phyloP scores from a whole-genome alignment of 1,140 invertebrate species.

The Saccostrea echinata region DNA sequence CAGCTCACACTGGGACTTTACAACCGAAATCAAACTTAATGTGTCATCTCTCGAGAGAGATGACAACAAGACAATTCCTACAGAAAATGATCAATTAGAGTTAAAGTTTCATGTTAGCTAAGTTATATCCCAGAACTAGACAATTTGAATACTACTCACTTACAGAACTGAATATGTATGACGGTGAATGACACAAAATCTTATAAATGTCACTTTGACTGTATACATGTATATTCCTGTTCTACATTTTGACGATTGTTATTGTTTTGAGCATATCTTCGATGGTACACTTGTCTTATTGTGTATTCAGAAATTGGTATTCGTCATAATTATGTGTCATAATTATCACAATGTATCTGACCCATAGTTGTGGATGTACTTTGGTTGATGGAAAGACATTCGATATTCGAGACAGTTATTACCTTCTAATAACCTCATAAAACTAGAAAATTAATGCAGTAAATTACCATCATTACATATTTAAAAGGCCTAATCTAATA shows the following conservation, averaged over 20 bases:
- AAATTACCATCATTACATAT: neutral
- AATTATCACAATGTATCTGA: conserved; percentile 1
- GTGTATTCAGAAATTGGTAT: neutral
- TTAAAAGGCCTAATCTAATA: no score
- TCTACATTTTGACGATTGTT: neutral
- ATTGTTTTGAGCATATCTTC: neutral
- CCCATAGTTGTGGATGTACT: neutral
- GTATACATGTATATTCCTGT: neutral
- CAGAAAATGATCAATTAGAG: no score
- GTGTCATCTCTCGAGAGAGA: no score
- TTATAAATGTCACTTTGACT: no score
- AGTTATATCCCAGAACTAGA: no score
- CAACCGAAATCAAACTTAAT: no score
- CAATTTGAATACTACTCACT: no score
- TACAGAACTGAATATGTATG: no score
- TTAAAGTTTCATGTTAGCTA: no score
- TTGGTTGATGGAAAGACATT: neutral
- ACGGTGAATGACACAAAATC: no score
- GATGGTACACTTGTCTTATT: neutral
- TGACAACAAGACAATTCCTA: no score
- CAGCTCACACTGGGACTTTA: no score
- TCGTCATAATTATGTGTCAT: neutral
- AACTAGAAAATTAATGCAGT: neutral
- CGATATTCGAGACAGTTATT: neutral
- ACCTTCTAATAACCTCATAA: neutral